Conservation (phyloP, 2,888 invertebrate genomes). For the Bembecia ichneumoniformis region DNA sequence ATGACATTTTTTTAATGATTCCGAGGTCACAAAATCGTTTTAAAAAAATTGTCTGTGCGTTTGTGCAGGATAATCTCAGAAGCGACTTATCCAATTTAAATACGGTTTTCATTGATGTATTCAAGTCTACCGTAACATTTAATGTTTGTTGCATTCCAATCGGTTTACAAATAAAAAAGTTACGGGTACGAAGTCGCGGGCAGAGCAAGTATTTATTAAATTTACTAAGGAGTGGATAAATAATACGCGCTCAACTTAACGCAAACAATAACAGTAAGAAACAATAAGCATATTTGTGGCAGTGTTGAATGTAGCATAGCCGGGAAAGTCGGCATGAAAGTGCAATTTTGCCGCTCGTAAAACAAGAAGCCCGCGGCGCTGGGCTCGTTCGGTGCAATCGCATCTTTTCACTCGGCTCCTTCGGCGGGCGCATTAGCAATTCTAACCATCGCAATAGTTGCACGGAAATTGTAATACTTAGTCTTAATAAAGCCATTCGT, state of each 20-base stretch:
- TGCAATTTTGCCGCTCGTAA: constrained; percentile 60
- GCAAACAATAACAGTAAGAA: constrained; percentile 4
- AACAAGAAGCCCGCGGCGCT: constrained; percentile 35
- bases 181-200: constrained; percentile 11
- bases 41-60: too few relatives aligned
- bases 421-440: constrained; percentile 55
- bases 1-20: too few relatives aligned
- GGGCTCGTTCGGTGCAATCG: constrained; percentile 40
- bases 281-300: constrained; percentile 1
- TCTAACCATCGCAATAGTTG: constrained; percentile 57
- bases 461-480: constrained; percentile 64
- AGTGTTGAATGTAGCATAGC: constrained; percentile 27
- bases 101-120: too few relatives aligned
- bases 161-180: too few relatives aligned
- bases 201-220: constrained; percentile 7
- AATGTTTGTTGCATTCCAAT: too few relatives aligned
- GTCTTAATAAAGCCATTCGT: constrained; percentile 68
- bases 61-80: too few relatives aligned
- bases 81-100: too few relatives aligned
- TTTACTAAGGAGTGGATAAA: too few relatives aligned
- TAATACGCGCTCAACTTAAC: neutral
- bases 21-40: too few relatives aligned
- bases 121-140: too few relatives aligned
- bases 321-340: constrained; percentile 42
- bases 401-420: constrained; percentile 56